phyloP scores from a whole-genome alignment of 30 jellyfish, hydroid and myxozoan species.

The Hydractinia echinata region DNA sequence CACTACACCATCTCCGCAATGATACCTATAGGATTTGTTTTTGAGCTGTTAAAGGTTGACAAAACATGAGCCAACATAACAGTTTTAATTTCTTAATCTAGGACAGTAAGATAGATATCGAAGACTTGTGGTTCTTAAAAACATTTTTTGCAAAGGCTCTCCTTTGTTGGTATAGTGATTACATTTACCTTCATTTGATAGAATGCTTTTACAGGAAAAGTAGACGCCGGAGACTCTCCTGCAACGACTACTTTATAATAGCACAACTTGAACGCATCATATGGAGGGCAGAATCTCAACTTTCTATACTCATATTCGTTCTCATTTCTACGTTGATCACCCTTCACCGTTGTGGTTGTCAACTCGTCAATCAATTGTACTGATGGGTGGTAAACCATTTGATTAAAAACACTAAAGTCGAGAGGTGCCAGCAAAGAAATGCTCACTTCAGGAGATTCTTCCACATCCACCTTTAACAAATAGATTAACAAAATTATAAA shows the following conservation, averaged over 20 bases:
- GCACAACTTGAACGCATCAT: constrained; percentile 49
- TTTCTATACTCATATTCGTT: constrained; percentile 47
- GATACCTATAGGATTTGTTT: too few relatives aligned
- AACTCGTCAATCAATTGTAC: constrained; percentile 64
- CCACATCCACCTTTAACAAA: constrained; percentile 76
- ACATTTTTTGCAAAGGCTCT: too few relatives aligned
- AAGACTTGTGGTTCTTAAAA: too few relatives aligned
- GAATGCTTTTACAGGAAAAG: constrained; percentile 58
- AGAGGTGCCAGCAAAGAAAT: constrained; percentile 54
- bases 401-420: constrained; percentile 44
- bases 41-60: too few relatives aligned
- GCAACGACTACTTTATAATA: constrained; percentile 45
- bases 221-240: constrained; percentile 23
- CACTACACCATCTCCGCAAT: too few relatives aligned
- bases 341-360: constrained; percentile 41
- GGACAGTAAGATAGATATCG: too few relatives aligned
- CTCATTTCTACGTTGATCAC: constrained; percentile 32
- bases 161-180: too few relatives aligned
- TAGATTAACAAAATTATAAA: not conserved
- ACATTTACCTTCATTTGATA: constrained; percentile 80
- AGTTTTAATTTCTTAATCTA: too few relatives aligned
- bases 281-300: constrained; percentile 80
- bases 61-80: too few relatives aligned
- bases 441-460: constrained; percentile 90
- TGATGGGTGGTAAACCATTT: constrained; percentile 64